These are phyloP conservation scores for Pteria penguin DNA, from an alignment of 2,888 invertebrate species.

Conservation along the genomic window DNA sequence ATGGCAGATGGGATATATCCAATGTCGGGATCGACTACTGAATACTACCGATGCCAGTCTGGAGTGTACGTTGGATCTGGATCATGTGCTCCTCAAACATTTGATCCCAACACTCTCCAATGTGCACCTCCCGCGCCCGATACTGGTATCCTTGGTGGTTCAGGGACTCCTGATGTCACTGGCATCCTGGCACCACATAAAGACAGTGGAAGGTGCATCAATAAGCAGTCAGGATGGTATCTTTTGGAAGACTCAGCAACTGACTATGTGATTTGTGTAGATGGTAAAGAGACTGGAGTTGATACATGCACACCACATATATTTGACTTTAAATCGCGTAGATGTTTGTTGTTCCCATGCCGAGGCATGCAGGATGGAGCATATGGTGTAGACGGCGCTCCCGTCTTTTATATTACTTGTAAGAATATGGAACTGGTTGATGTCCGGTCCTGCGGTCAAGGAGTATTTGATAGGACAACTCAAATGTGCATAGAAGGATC, in stretches of 20 bases:
- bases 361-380: conserved; percentile 26
- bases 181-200: neutral
- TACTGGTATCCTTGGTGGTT: neutral
- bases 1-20: conserved; percentile 8
- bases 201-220: conserved; percentile 13
- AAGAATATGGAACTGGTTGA: neutral
- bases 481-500: conserved; percentile 18
- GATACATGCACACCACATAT: conserved; percentile 25
- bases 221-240: conserved; percentile 15
- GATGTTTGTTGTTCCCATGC: conserved; percentile 27
- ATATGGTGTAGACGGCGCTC: conserved; percentile 9
- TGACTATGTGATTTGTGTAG: conserved; percentile 23
- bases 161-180: neutral
- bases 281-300: neutral
- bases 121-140: neutral
- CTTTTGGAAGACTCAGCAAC: neutral
- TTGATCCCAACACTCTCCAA: neutral
- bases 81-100: conserved; percentile 17
- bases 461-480: conserved; percentile 9
- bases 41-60: conserved; percentile 13
- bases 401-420: conserved; percentile 15
- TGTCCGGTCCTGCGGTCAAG: conserved; percentile 7
- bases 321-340: conserved; percentile 26
- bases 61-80: conserved; percentile 10
- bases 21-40: conserved; percentile 13